phyloP scores from a whole-genome alignment of 2,113 vertebrate genomes.

The Sterrhoptilus dennistouni region DNA sequence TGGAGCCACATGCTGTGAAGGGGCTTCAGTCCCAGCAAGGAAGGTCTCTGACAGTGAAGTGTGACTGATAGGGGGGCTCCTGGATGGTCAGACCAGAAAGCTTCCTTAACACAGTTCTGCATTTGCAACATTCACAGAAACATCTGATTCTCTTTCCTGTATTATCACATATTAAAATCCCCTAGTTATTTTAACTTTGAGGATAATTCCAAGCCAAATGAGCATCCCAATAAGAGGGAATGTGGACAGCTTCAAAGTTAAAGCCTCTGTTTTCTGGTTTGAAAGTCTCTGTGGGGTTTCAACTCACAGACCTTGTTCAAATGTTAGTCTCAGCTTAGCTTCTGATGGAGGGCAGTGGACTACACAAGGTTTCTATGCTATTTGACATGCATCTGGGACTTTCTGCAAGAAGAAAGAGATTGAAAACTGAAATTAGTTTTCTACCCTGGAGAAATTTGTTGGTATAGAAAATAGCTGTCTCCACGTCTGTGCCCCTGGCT shows the following conservation, averaged over 20 bases:
- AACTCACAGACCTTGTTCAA: neutral
- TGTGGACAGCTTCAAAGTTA: neutral
- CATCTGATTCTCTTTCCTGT: neutral
- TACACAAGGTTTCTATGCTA: neutral
- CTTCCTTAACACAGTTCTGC: neutral
- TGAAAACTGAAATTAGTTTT: slow-evolving; percentile 20
- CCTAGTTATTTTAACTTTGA: neutral
- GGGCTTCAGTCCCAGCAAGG: neutral
- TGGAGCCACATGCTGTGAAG: rapidly evolving
- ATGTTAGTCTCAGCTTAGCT: neutral
- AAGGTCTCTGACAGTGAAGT: neutral
- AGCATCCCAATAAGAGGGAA: neutral
- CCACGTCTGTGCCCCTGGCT: neutral
- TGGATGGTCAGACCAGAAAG: neutral
- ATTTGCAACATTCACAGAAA: neutral
- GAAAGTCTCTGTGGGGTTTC: neutral
- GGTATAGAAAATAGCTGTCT: neutral
- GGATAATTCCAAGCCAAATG: neutral
- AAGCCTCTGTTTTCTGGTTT: neutral
- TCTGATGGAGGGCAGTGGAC: neutral
- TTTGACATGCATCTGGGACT: neutral
- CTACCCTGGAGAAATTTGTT: neutral
- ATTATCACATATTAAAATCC: neutral
- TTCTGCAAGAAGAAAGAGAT: neutral
- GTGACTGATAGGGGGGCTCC: too few relatives aligned